Evolutionary conservation across 2,888 invertebrate species (phyloP).

Genomic region (Drosophila mettleri): DNA sequence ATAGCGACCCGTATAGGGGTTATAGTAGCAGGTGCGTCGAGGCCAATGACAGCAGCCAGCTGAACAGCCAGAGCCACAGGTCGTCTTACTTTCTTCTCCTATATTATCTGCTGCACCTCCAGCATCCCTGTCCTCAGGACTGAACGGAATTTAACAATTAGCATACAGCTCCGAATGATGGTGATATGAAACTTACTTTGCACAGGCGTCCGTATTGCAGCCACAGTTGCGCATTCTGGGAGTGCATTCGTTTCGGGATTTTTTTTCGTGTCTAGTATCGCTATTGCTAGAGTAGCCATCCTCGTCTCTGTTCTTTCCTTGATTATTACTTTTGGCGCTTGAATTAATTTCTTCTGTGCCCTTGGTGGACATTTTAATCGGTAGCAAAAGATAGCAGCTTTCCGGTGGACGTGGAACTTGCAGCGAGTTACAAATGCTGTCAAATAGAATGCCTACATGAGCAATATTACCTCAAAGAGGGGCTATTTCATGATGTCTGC

Average conservation of each 20-base stretch:
- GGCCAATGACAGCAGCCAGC: constrained; percentile 20
- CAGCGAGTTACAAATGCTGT: constrained; percentile 52
- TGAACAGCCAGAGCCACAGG: neutral
- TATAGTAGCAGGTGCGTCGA: constrained; percentile 39
- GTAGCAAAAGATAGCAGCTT: constrained; percentile 33
- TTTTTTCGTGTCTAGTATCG: neutral
- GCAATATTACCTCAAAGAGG: constrained; percentile 12
- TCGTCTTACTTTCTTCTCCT: neutral
- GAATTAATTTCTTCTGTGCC: neutral
- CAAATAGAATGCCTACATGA: constrained; percentile 30
- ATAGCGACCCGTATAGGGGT: constrained; percentile 56
- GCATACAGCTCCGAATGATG: too few species aligned
- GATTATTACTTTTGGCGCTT: neutral
- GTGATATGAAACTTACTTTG: constrained; percentile 23
- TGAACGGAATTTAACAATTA: neutral
- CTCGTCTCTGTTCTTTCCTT: neutral
- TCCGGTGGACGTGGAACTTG: constrained; percentile 40
- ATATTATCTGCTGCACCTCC: neutral
- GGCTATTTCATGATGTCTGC: constrained; percentile 22
- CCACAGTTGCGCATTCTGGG: constrained; percentile 33
- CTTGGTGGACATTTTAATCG: constrained; percentile 30
- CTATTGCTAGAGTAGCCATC: neutral
- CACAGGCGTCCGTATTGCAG: constrained; percentile 36
- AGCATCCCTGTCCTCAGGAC: constrained; percentile 5
- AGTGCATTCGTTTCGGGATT: neutral